Evolutionary conservation across 1,140 invertebrate genomes (phyloP).

Genomic region (Parapsyche elsis): DNA sequence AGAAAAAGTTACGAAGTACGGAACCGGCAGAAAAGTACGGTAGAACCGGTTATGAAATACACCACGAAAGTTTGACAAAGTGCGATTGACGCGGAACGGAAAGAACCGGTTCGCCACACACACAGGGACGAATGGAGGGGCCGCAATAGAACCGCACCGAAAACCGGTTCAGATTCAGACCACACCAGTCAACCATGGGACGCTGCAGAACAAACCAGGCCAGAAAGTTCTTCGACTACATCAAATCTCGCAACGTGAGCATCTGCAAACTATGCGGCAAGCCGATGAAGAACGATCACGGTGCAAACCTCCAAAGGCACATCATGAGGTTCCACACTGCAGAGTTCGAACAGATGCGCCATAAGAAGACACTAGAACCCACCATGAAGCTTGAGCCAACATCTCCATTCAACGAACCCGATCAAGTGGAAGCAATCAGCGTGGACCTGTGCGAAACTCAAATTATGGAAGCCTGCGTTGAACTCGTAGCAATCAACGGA

Average conservation of each 20-base stretch:
- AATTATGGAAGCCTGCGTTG: not conserved
- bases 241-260: not conserved
- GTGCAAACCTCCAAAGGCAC: conserved; percentile 23
- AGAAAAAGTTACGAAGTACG: too few relatives aligned
- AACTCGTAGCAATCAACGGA: not conserved
- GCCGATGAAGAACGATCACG: conserved; percentile 21
- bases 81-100: not conserved
- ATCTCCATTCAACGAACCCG: too few relatives aligned
- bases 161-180: not conserved
- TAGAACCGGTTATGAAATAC: too few relatives aligned
- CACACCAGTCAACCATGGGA: not conserved
- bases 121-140: not conserved
- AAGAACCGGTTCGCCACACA: not conserved
- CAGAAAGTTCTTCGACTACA: conserved; percentile 8
- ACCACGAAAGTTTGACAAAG: not conserved
- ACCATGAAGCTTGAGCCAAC: too few relatives aligned
- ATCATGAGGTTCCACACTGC: not conserved
- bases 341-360: not conserved
- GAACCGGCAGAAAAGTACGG: too few relatives aligned
- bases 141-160: not conserved
- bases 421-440: too few relatives aligned
- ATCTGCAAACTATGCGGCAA: conserved; percentile 17
- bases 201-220: conserved; percentile 11
- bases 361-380: not conserved
- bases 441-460: too few relatives aligned